phyloP scores from a whole-genome alignment of 1,140 invertebrate genomes.

The Meloidogyne hapla region DNA sequence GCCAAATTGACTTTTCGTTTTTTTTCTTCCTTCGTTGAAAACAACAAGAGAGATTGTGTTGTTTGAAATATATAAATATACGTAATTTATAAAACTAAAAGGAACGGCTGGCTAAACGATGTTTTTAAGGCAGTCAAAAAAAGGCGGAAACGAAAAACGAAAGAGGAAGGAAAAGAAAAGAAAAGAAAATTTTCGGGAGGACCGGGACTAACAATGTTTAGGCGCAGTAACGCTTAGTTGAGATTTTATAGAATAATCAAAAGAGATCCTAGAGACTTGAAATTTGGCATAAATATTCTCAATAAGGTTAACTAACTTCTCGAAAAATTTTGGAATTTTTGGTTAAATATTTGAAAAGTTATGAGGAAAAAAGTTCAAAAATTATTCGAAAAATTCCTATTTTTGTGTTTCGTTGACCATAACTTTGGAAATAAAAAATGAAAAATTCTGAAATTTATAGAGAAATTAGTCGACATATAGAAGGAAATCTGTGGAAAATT shows the following conservation, averaged over 20 bases:
- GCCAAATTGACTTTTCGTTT: neutral
- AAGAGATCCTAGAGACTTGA: too few relatives aligned
- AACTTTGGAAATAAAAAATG: too few relatives aligned
- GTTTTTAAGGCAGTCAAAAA: too few relatives aligned
- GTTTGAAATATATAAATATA: too few relatives aligned
- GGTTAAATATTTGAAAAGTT: too few relatives aligned
- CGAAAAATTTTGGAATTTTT: too few relatives aligned
- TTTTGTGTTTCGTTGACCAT: too few relatives aligned
- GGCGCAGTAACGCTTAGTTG: too few relatives aligned
- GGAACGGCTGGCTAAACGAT: neutral
- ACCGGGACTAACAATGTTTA: neutral
- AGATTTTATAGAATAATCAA: neutral
- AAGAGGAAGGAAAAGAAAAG: neutral
- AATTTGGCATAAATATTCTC: too few relatives aligned
- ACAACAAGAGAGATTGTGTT: neutral
- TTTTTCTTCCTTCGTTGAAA: neutral
- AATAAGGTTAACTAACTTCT: too few relatives aligned
- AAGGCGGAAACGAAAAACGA: neutral
- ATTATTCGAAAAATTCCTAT: too few relatives aligned
- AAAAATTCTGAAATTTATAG: slow-evolving; percentile 2
- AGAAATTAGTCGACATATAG: neutral
- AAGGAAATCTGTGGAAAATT: neutral
- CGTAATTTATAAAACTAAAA: neutral
- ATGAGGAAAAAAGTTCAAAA: too few relatives aligned
- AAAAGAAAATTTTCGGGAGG: neutral